Percentiles rank a stretch among this genome's conserved stretches.
Evolutionary conservation across 2,797 vertebrate genomes (phyloP).

Genomic region (Lagocephalus sceleratus): DNA sequence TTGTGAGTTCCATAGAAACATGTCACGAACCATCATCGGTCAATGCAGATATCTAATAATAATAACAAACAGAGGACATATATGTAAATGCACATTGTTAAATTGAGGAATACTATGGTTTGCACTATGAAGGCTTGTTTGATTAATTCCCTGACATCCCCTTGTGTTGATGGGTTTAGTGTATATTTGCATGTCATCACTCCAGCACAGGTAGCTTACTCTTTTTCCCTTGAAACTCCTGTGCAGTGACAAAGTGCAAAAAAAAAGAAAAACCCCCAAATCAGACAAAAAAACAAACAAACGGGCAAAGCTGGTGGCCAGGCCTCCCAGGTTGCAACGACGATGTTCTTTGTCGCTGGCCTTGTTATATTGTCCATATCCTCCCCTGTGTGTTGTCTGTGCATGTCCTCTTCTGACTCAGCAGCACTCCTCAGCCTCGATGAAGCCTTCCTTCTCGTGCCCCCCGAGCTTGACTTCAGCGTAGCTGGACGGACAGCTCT

Average conservation of each 20-base stretch:
- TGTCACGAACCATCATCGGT: slow-evolving; percentile 50
- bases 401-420: slow-evolving; percentile 49
- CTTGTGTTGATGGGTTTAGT: slow-evolving; percentile 36
- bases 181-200: slow-evolving; percentile 30
- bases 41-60: neutral
- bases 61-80: slow-evolving; percentile 9
- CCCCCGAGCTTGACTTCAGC: slow-evolving; percentile 86
- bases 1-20: slow-evolving; percentile 66
- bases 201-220: slow-evolving; percentile 31
- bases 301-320: slow-evolving; percentile 60
- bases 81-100: slow-evolving; percentile 49
- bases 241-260: slow-evolving; percentile 23
- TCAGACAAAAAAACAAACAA: slow-evolving; percentile 49
- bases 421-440: slow-evolving; percentile 91
- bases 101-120: slow-evolving; percentile 67
- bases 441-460: slow-evolving; percentile 91
- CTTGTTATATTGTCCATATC: slow-evolving; percentile 20
- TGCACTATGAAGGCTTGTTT: slow-evolving; percentile 72
- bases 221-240: slow-evolving; percentile 40
- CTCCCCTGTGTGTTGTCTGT: too few species aligned
- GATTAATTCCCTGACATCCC: slow-evolving; percentile 59
- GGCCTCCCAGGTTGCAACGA: slow-evolving; percentile 43
- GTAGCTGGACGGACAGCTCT: slow-evolving; percentile 80
- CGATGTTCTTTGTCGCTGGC: slow-evolving; percentile 30
- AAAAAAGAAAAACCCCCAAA: slow-evolving; percentile 23